These are phyloP conservation scores for Pollimyrus isidori DNA, from an alignment of 2,113 vertebrate species.

Conservation along the genomic window DNA sequence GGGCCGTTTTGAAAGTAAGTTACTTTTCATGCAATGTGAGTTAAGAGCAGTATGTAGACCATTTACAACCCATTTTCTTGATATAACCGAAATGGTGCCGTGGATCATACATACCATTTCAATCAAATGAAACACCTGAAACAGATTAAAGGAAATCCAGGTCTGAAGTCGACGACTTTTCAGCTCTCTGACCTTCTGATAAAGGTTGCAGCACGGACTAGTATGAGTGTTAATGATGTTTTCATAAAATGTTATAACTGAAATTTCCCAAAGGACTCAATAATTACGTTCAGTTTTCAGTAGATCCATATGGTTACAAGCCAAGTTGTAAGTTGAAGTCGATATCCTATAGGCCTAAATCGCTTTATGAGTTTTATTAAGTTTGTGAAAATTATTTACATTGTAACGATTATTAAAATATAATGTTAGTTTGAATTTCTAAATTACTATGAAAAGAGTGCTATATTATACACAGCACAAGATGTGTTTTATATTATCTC, in stretches of 20 bases:
- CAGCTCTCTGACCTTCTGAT: background rate
- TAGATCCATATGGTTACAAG: background rate
- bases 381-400: background rate
- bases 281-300: background rate
- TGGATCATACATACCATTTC: background rate
- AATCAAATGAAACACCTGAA: background rate
- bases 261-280: background rate
- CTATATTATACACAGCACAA: background rate
- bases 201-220: background rate
- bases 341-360: background rate
- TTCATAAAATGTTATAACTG: background rate
- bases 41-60: background rate
- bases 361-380: background rate
- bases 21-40: background rate
- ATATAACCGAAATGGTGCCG: background rate
- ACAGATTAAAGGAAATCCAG: background rate
- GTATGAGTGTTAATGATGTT: background rate
- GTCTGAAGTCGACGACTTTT: background rate
- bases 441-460: background rate
- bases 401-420: background rate
- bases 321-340: background rate
- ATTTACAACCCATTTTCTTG: background rate
- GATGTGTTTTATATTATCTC: background rate
- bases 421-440: background rate
- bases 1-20: slow-evolving; percentile 8